Evolutionary conservation across 1,140 invertebrate species (phyloP), one percentile per base, ranked within the genome.

Genomic region (Drosophila trapezifrons): DNA sequence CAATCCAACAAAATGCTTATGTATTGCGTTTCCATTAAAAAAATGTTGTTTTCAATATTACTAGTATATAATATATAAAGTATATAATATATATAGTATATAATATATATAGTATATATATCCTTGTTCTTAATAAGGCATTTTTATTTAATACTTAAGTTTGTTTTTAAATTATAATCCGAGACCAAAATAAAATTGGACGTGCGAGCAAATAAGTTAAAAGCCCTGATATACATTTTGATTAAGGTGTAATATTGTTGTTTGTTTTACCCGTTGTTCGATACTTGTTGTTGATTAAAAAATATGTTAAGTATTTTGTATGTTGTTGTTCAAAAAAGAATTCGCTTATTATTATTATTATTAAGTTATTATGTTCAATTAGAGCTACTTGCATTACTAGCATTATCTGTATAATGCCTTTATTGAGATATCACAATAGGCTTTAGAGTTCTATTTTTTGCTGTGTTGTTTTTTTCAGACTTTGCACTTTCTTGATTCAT

Each of bases 171-270:
- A 3, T 32, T 32, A 32, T 32, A 10, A 32, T 32, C 9, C 29
- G 8, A 32, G 10, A 32, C 8, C 9, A 32, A 10, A 32, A 32
- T 32, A 32, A 10, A 32, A 32, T 10, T 32, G 29, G 9, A 32
- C 29, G 29, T 32, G 29, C 29, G 29, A 32, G 3, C 29, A 10
- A 52, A 13, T 29, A 20, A 29, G 17, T 46, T 29, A 29, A 58
- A 47, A 58, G 43, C 62, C 62, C 62, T 63, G 62, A 63, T 65
- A 63, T 65, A 32, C 27, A 29, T 43, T 65, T 65, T 35, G 18
- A 43, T 60, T 42, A 42, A 60, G 56, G 37, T 17, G 13, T 29
- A 49, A 29, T 27, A 42, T 64, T 43, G 57, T 43, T 63, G n/a
- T 64, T 47, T 22, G 56, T 43, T 43, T 27, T 22, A 63, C 29